phyloP scores from a whole-genome alignment of 2,113 vertebrate genomes.

The Colistium nudipinnis region DNA sequence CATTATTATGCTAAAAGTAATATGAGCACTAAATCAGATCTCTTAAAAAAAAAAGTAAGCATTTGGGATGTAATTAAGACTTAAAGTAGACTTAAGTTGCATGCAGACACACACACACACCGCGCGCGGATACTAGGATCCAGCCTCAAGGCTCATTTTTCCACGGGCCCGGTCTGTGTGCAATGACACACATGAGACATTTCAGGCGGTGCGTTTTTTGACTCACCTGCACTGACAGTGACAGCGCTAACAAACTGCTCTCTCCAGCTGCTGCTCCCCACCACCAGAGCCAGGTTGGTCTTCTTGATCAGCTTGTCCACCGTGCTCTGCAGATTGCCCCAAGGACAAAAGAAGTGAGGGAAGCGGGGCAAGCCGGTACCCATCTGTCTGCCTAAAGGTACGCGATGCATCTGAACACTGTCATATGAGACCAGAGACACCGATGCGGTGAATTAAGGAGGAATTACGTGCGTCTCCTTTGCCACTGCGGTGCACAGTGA shows the following conservation, averaged over 20 bases:
- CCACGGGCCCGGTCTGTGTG: conserved; percentile 22
- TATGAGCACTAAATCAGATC: too few species aligned
- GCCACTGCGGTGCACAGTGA: conserved; percentile 26
- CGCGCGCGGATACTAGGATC: conserved; percentile 25
- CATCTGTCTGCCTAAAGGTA: not conserved
- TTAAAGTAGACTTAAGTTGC: too few species aligned
- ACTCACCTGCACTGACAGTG: conserved; percentile 87
- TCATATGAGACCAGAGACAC: not conserved
- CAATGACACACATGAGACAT: conserved; percentile 46
- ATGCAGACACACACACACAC: conserved; percentile 11
- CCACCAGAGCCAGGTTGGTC: conserved; percentile 87
- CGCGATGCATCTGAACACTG: not conserved
- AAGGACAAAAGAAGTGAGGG: not conserved
- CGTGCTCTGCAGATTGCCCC: conserved; percentile 77
- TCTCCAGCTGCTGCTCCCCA: conserved; percentile 88
- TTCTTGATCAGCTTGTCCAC: conserved; percentile 90
- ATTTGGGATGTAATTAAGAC: too few species aligned
- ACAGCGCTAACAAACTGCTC: conserved; percentile 89
- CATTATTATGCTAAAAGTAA: not conserved
- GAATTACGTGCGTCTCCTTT: conserved; percentile 24
- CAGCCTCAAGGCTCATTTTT: conserved; percentile 17
- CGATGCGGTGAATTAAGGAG: conserved; percentile 16
- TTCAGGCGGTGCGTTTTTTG: not conserved
- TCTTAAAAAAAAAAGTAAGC: too few species aligned
- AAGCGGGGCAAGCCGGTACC: not conserved